phyloP scores from a whole-genome alignment of 2,797 vertebrate genomes.

The Balearica regulorum region DNA sequence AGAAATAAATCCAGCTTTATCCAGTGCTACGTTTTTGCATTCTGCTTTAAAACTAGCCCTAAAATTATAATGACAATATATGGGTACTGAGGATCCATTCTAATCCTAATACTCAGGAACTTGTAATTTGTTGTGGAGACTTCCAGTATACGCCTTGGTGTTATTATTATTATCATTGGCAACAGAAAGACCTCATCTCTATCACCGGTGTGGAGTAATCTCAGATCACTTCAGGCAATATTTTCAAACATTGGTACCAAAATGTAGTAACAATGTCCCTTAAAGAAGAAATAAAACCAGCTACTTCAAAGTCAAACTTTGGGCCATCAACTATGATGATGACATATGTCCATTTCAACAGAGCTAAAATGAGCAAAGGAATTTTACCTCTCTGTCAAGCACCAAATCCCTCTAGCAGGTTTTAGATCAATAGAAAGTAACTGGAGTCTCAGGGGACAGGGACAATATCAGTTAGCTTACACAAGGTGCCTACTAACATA shows the following conservation, averaged over 20 bases:
- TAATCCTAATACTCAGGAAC: not conserved
- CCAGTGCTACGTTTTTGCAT: not conserved
- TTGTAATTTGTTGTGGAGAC: not conserved
- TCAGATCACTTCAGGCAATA: not conserved
- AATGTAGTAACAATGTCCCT: not conserved
- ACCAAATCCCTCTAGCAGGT: not conserved
- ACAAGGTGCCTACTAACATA: not conserved
- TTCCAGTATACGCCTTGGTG: not conserved
- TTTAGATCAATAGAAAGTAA: not conserved
- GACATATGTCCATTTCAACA: not conserved
- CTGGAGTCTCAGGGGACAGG: not conserved
- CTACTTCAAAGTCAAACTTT: not conserved
- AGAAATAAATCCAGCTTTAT: not conserved
- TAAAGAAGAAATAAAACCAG: constrained; percentile 8
- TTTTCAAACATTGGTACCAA: not conserved
- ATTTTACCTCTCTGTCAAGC: not conserved
- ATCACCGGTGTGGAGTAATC: not conserved
- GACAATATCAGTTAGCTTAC: not conserved
- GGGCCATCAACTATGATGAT: not conserved
- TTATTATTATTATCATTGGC: not conserved
- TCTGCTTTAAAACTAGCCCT: not conserved
- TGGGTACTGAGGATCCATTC: not conserved
- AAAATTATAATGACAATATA: not conserved
- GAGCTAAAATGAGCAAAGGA: not conserved
- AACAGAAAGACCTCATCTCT: not conserved